Evolutionary conservation across 37 sponge, comb jelly and placozoan species (phyloP).

Genomic region (Amphimedon queenslandica): DNA sequence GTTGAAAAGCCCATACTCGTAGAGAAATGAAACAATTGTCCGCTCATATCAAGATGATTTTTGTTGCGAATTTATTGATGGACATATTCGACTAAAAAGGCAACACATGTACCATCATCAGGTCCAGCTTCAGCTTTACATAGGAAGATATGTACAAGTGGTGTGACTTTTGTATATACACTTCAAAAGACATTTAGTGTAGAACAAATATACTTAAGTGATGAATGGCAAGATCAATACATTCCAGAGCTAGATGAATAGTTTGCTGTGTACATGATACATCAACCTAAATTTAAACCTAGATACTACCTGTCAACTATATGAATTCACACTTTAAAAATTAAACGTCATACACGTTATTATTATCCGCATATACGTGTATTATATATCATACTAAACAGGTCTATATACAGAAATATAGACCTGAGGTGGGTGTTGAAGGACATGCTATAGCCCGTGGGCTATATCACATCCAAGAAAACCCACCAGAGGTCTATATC

Average conservation of each 20-base stretch:
- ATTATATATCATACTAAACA: no score
- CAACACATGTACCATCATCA: constrained; percentile 48
- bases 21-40: constrained; percentile 15
- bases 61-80: constrained; percentile 12
- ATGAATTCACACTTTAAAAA: no score
- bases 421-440: no score
- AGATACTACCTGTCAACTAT: no score
- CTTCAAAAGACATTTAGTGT: constrained; percentile 23
- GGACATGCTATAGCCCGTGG: no score
- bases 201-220: constrained; percentile 21
- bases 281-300: no score
- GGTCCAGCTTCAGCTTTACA: constrained; percentile 45
- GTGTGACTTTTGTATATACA: constrained; percentile 57
- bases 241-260: constrained; percentile 26
- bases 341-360: no score
- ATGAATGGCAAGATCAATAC: constrained; percentile 10
- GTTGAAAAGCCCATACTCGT: constrained; percentile 47
- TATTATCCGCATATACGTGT: no score
- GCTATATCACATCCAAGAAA: no score
- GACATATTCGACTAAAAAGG: constrained; percentile 7
- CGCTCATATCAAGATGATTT: constrained; percentile 29
- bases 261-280: constrained; percentile 28
- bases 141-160: constrained; percentile 23
- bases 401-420: no score
- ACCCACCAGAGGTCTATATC: no score